A percentile compares a stretch with the other conserved stretches of the same genome.
These are phyloP conservation scores for Dromaius novaehollandiae DNA, from an alignment of 2,113 vertebrate genomes.

Conservation along the genomic window DNA sequence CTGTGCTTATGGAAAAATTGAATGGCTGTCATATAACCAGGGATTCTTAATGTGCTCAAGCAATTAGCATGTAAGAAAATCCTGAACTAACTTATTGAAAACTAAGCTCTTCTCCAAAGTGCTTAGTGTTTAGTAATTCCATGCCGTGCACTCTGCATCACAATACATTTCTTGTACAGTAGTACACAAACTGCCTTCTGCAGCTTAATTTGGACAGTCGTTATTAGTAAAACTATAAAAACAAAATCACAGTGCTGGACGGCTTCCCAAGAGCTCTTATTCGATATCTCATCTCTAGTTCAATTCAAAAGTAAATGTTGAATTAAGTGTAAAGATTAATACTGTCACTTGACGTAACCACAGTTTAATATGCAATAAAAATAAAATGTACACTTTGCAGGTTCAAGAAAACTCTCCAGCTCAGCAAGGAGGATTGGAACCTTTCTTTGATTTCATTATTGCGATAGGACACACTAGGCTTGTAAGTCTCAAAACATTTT, in stretches of 20 bases:
- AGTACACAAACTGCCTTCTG: neutral
- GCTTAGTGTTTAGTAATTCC: neutral
- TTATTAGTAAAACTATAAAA: neutral
- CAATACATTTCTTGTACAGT: neutral
- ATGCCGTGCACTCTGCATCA: neutral
- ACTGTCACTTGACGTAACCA: neutral
- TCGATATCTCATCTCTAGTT: neutral
- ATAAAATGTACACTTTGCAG: conserved; percentile 66
- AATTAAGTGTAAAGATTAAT: conserved; percentile 12
- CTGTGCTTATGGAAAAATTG: neutral
- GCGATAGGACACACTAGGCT: conserved; percentile 89
- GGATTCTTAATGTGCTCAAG: neutral
- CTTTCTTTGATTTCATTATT: conserved; percentile 96
- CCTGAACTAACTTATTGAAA: neutral
- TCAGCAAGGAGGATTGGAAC: conserved; percentile 88
- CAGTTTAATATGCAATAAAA: neutral
- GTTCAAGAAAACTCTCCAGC: conserved; percentile 94
- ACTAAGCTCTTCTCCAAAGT: neutral
- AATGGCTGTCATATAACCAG: neutral
- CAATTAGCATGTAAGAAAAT: neutral
- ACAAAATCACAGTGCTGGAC: neutral
- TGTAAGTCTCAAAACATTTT: conserved; percentile 65
- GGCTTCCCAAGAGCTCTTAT: neutral
- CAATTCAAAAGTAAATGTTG: neutral
- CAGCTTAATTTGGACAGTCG: neutral